phyloP scores from a whole-genome alignment of 2,113 vertebrate genomes.

The Mixornis gularis region DNA sequence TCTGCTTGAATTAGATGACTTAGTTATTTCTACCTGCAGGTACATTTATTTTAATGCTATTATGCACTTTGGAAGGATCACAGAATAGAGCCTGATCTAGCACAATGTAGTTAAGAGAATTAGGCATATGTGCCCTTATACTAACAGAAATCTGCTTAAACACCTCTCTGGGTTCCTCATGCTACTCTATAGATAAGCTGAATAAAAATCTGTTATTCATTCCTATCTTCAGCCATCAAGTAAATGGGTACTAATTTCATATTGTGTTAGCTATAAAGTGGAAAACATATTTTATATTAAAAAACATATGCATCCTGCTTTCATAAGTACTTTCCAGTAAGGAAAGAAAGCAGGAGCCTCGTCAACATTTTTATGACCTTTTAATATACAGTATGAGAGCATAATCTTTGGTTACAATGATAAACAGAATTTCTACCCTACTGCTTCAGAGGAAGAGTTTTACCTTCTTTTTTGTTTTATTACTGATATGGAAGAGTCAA shows the following conservation, averaged over 20 bases:
- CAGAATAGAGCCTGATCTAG: not conserved
- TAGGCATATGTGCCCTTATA: not conserved
- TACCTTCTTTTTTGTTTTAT: not conserved
- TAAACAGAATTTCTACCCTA: not conserved
- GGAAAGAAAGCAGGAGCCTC: conserved; percentile 17
- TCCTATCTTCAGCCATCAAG: conserved; percentile 31
- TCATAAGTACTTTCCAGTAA: conserved; percentile 8
- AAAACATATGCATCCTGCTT: conserved; percentile 40
- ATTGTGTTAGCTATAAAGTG: conserved; percentile 32
- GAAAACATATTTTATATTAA: conserved; percentile 63
- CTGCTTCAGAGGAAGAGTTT: not conserved
- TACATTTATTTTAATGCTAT: not conserved
- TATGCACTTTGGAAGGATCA: conserved; percentile 12
- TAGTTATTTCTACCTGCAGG: conserved; percentile 4
- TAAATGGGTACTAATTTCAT: conserved; percentile 31
- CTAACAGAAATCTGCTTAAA: conserved; percentile 31
- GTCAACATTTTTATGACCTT: conserved; percentile 37
- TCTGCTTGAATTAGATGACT: conserved; percentile 18
- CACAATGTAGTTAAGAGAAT: conserved; percentile 26
- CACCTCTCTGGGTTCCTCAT: not conserved
- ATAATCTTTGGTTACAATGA: conserved; percentile 11
- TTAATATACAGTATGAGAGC: conserved; percentile 37
- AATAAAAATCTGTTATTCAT: conserved; percentile 40
- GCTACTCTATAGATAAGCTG: not conserved
- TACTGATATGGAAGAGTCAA: not conserved